These are phyloP conservation scores for Campoletis raptor DNA, from an alignment of 2,888 invertebrate species.

Conservation along the genomic window DNA sequence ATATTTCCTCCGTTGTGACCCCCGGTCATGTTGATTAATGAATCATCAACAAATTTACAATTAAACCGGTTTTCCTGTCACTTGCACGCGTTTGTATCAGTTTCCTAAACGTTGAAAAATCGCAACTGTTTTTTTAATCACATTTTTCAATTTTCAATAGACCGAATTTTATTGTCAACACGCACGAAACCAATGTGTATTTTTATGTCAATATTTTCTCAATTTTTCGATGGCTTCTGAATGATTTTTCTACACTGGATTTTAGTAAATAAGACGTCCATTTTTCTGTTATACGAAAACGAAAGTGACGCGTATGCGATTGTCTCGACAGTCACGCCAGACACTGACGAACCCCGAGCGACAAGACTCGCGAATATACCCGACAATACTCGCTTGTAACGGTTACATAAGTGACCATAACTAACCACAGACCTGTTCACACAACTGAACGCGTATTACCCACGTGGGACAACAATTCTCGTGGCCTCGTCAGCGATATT, in stretches of 20 bases:
- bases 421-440: constrained; percentile 12
- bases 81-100: neutral
- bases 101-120: constrained; percentile 30
- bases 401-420: constrained; percentile 43
- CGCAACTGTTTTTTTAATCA: constrained; percentile 2
- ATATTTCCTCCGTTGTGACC: constrained; percentile 82
- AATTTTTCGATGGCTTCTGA: neutral
- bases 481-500: neutral
- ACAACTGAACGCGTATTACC: neutral
- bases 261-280: neutral
- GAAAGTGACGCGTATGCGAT: constrained; percentile 40
- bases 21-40: constrained; percentile 73
- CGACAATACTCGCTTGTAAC: neutral
- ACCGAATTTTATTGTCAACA: neutral
- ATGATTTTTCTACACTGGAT: neutral
- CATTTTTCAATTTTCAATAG: constrained; percentile 17
- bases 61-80: neutral
- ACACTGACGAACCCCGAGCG: constrained; percentile 40
- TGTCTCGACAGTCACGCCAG: constrained; percentile 57
- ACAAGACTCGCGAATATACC: constrained; percentile 26
- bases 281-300: neutral
- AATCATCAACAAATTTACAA: constrained; percentile 27
- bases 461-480: constrained; percentile 29
- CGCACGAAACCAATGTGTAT: neutral
- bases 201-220: neutral